A percentile compares a stretch with the other conserved stretches of the same genome.
phyloP scores from a whole-genome alignment of 92 coral and sea anemone species.

The Epizoanthus illoricatus region DNA sequence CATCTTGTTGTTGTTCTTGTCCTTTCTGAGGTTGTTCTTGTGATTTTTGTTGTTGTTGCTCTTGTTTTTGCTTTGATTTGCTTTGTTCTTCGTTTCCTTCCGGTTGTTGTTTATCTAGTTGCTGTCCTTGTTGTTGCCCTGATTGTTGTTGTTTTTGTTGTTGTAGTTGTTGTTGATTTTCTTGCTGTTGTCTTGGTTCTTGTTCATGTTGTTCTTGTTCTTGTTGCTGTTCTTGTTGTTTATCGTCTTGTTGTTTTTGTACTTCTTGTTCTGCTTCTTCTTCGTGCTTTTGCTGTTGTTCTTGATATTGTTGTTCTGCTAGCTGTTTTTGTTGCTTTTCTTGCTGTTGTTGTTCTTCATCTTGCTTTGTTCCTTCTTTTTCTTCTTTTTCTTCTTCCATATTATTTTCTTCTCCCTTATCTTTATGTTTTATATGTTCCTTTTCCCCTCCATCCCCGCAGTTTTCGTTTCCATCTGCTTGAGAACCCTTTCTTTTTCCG shows the following conservation, averaged over 20 bases:
- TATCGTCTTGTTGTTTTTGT: background rate
- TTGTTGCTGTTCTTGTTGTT: background rate
- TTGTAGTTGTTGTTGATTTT: background rate
- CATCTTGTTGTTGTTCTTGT: background rate
- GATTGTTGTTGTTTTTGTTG: slow-evolving; percentile 18
- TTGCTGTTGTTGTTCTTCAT: background rate
- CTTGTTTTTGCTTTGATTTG: slow-evolving; percentile 1
- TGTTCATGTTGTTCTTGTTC: background rate
- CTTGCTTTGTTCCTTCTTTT: background rate
- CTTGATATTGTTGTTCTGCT: background rate
- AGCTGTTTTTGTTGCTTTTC: background rate
- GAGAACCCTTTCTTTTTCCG: background rate
- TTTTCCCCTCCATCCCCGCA: background rate
- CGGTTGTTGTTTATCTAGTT: background rate
- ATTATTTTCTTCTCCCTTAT: background rate
- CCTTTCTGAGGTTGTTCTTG: background rate
- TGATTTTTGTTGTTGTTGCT: background rate
- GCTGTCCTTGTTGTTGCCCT: background rate
- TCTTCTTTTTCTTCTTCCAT: slow-evolving; percentile 12
- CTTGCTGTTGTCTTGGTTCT: background rate
- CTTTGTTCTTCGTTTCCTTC: background rate
- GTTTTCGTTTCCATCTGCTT: background rate
- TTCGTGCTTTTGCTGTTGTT: background rate
- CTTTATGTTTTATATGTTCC: background rate
- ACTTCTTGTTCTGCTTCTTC: background rate